These are phyloP conservation scores for Drosophila sp. DNA, from an alignment of 1,140 invertebrate genomes.

Conservation along the genomic window DNA sequence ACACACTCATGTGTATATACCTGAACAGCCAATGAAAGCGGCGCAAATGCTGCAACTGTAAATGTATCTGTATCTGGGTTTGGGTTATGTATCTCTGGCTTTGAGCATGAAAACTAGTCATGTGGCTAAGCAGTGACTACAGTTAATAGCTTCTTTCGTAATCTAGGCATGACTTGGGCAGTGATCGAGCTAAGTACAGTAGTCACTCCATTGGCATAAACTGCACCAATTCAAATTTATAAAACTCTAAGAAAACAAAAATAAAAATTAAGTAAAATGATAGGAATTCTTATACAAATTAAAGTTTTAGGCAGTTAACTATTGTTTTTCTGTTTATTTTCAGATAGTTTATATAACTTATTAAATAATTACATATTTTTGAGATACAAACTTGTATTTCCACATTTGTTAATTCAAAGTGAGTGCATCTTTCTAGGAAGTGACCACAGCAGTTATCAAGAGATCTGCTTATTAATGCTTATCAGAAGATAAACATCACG, in stretches of 20 bases:
- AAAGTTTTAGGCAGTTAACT: too few relatives aligned
- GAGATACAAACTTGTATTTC: too few relatives aligned
- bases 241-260: too few relatives aligned
- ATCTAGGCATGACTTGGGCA: not conserved
- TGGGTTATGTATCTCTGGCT: not conserved
- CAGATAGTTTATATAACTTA: too few relatives aligned
- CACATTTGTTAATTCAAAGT: too few relatives aligned
- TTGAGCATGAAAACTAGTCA: too few relatives aligned
- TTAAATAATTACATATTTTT: too few relatives aligned
- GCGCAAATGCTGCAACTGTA: conserved; percentile 32
- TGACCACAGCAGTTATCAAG: not conserved
- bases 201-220: not conserved
- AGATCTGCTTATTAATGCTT: conserved; percentile 41
- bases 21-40: conserved; percentile 56
- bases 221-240: too few relatives aligned
- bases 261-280: too few relatives aligned
- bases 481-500: conserved; percentile 54
- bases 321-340: too few relatives aligned
- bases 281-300: too few relatives aligned
- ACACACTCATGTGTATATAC: conserved; percentile 39
- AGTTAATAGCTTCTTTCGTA: not conserved
- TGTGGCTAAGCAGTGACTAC: not conserved
- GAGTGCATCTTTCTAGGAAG: too few relatives aligned
- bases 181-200: not conserved
- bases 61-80: conserved; percentile 12